Evolutionary conservation across 1,140 invertebrate species (phyloP), one percentile per base, ranked within the genome.

Genomic region (Subanguina moxae): DNA sequence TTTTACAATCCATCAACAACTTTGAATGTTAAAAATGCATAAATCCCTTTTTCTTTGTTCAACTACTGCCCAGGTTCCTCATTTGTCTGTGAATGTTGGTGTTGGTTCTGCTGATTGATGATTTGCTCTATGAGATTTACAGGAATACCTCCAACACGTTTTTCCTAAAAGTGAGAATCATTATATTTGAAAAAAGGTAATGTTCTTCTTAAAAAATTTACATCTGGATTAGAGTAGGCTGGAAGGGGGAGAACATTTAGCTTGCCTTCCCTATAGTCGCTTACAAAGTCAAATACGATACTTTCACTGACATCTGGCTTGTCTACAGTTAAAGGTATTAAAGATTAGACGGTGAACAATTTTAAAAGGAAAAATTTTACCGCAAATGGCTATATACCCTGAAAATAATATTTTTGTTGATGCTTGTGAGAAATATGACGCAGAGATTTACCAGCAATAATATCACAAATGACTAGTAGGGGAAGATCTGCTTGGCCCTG

Each of bases 231-330:
- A 27, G 23, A 38, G 32, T 38, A 42, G 19, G 69, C 30, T 15
- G 70, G 70, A 23, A 74, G 52, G 1, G 70, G 43, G n/a, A 61
- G 30, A 13, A 72, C 57, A 5, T 59, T 52, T 8, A 57, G n/a
- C 15, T 65, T 57, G 17, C 71, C 70, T 25, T 64, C 57, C 23
- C 32, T 32, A 58, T 74, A 72, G 25, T 72, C 70, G 17, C 23
- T 42, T 1, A 72, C 71, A 43, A 72, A 72, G 32, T 57, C 71
- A 28, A 32, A n/a, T 17, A 73, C 42, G 46, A 72, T 69, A n/a
- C 42, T 25, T 19, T 72, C 70, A 43, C 70, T 72, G 17, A 72
- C 70, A 57, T 72, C 70, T 17, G 70, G 70, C 27, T 52, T 52
- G 48, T 52, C 48, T 52, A 7, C 3, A 52, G 17, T 38, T 38